Base-by-base conservation (phyloP, 1,140 invertebrate species). In the Parapsyche elsis region DNA sequence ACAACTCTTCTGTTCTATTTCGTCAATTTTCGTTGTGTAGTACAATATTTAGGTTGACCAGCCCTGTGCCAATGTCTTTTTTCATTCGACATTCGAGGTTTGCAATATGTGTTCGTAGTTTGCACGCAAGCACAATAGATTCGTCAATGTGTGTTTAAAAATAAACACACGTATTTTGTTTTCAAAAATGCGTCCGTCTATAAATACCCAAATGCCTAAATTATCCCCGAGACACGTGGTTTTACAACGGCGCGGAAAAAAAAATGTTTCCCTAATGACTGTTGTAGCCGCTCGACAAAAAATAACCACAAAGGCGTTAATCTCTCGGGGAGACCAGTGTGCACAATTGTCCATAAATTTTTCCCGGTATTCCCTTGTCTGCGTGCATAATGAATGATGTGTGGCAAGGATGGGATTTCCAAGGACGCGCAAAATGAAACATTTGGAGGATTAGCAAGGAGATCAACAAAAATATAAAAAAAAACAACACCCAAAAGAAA, bases 301-400 rank as follows among this genome's bases (percentile, higher is more conserved):
- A 75, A 75, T 26, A 38, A 38, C 16, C 24, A 75, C 73, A 59
- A 75, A 57, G 38, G 49, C 73, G 44, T 30, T 75, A 75, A 75
- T 75, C 73, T 75, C 21, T 19, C 71, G 44, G 71, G 67, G 67
- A 30, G 23, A 30, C 57, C 64, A 23, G 71, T 12, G n/a, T 74
- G 73, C 26, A 30, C 59, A 23, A 16, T 53, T 12, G 49, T 53
- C 10, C 4, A 61, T 61, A 21, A 16, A 61, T 61, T 61, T 46
- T 53, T 53, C n/a, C 10, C 14, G 23, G 64, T 26, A 53, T 53
- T 53, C 49, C 10, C 64, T 67, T 67, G 30, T 38, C 30, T 38
- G n/a, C n/a, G n/a, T n/a, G n/a, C n/a, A n/a, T n/a, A n/a, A n/a
- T n/a, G n/a, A 38, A 38, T 38, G 30, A 38, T 38, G 30, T 38